Base-by-base conservation (phyloP, 2,888 invertebrate species). In the Conops quadrifasciatus region DNA sequence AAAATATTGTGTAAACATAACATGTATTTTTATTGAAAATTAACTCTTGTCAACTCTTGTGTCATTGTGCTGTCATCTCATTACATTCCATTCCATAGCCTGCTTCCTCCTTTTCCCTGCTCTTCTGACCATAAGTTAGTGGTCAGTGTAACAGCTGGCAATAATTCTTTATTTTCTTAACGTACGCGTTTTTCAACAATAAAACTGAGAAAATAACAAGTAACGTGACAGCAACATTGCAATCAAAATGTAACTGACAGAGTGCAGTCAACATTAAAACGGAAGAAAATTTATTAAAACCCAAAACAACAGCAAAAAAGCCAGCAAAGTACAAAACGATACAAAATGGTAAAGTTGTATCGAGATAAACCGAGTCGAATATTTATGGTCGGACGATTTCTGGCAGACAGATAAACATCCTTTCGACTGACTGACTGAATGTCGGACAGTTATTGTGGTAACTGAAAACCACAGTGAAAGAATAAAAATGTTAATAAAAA, bases 171-270 rank as follows among this genome's bases (percentile, higher is more conserved):
- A 21, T 36, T 21, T 66, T 26, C 36, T 28, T 65, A 28, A 5
- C 53, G 9, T 45, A 28, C 53, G 36, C 30, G 51, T 66, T n/a
- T n/a, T 21, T 24, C 11, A 21, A 53, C 53, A n/a, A 36, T 51
- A 36, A 30, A 67, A 28, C 43, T 21, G 28, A 53, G 62, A 19
- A 68, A 68, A 60, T 62, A 51, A 65, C 30, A 58, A 58, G 58
- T 30, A 58, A 68, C 62, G 36, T 60, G 60, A 62, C 62, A 62
- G 62, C 36, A 67, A 43, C 58, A 26, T 43, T 45, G 43, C 53
- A 66, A 30, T 53, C 30, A 66, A 30, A 53, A 51, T 36, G 51
- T 36, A 24, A 53, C 36, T 36, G 66, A 66, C 66, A 66, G 66
- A 21, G 4, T 19, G 45, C 59, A 47, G 43, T 45, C 59, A 45